phyloP scores from a whole-genome alignment of 2,888 invertebrate genomes.

The Meghimatium bilineatum region DNA sequence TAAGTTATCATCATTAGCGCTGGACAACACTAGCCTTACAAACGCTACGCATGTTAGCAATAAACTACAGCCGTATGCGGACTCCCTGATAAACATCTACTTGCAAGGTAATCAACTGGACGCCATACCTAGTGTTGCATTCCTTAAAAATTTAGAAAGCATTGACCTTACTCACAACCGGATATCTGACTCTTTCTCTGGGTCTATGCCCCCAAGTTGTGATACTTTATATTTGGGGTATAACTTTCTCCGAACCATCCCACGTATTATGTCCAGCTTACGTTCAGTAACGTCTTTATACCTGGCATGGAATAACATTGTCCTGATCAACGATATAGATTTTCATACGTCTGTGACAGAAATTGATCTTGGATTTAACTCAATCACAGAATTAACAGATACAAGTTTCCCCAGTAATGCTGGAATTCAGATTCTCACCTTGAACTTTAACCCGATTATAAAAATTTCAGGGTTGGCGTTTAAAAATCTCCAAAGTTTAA shows the following conservation, averaged over 20 bases:
- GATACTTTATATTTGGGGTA: background rate
- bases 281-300: background rate
- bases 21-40: background rate
- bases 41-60: background rate
- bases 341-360: background rate
- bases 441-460: background rate
- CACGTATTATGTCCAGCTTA: background rate
- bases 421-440: background rate
- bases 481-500: background rate
- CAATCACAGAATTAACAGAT: background rate
- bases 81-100: background rate
- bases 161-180: background rate
- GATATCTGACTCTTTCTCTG: background rate
- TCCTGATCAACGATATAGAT: background rate
- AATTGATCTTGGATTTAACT: background rate
- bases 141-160: background rate
- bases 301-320: background rate
- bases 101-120: background rate
- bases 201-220: background rate
- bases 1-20: background rate
- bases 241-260: background rate
- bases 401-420: background rate
- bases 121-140: background rate
- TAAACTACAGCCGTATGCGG: background rate
- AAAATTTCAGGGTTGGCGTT: background rate